These are phyloP conservation scores for Eunapius fragilis DNA, from an alignment of 37 sponge, comb jelly and placozoan genomes.

Conservation along the genomic window DNA sequence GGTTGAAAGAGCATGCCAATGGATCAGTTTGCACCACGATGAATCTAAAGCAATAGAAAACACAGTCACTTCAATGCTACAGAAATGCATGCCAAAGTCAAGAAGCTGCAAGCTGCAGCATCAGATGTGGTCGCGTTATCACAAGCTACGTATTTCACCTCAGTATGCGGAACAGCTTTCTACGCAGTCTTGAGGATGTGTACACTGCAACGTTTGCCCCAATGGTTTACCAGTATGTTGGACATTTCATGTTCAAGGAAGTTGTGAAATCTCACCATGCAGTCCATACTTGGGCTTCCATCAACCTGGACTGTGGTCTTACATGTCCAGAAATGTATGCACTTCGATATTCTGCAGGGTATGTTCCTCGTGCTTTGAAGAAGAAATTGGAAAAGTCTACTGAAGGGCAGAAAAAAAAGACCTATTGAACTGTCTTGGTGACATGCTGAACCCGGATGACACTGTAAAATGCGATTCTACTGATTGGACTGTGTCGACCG, in stretches of 20 bases:
- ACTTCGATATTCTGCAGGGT: slow-evolving; percentile 33
- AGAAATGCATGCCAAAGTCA: background rate
- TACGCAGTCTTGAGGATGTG: background rate
- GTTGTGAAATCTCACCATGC: slow-evolving; percentile 3
- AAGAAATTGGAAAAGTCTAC: slow-evolving; percentile 29
- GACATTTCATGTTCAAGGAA: slow-evolving; percentile 16
- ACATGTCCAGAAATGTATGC: slow-evolving; percentile 20
- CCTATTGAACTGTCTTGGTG: slow-evolving; percentile 11
- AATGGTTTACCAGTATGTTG: slow-evolving; percentile 26
- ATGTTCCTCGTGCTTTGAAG: slow-evolving; percentile 21
- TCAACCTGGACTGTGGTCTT: background rate
- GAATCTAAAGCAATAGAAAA: background rate
- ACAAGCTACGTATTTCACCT: background rate
- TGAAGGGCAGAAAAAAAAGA: slow-evolving; percentile 13
- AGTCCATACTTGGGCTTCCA: background rate
- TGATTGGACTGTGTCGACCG: slow-evolving; percentile 23
- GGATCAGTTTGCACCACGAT: background rate
- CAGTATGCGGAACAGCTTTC: background rate
- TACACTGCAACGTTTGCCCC: background rate
- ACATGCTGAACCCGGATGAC: slow-evolving; percentile 20
- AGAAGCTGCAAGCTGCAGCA: background rate
- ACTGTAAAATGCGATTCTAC: slow-evolving; percentile 1
- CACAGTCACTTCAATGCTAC: background rate
- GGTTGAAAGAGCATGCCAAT: background rate
- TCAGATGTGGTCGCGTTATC: background rate